Percentiles rank a stretch among this genome's conserved stretches.
Evolutionary conservation across 2,113 vertebrate species (phyloP).

Genomic region (Dasyurus viverrinus): DNA sequence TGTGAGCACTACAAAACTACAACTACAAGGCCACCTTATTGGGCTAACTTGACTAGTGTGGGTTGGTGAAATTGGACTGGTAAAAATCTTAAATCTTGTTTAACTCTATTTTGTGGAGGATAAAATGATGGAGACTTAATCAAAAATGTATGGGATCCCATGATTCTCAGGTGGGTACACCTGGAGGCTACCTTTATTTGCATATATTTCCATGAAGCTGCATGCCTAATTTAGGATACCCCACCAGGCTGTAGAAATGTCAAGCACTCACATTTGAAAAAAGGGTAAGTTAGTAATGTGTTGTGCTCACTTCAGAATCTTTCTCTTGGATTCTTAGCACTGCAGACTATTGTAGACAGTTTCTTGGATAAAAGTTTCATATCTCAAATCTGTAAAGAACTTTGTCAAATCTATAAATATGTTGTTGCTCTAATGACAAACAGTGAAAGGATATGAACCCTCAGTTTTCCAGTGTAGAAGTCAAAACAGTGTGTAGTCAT

Average conservation of each 20-base stretch:
- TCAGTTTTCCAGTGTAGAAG: not conserved
- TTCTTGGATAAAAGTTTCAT: not conserved
- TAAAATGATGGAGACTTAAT: not conserved
- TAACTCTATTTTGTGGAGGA: not conserved
- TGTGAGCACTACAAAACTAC: not conserved
- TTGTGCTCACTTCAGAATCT: not conserved
- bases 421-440: not conserved
- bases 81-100: not conserved
- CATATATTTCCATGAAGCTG: not conserved
- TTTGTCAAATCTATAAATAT: not conserved
- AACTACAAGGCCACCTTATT: not conserved
- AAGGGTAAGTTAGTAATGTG: not conserved
- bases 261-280: not conserved
- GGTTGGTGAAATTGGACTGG: not conserved
- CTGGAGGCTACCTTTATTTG: not conserved
- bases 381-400: not conserved
- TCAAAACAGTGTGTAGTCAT: not conserved
- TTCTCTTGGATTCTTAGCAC: not conserved
- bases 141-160: not conserved
- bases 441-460: not conserved
- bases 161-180: not conserved
- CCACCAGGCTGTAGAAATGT: not conserved
- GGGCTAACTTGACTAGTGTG: not conserved
- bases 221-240: not conserved
- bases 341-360: not conserved